Percentiles rank a stretch among this genome's conserved stretches.
Evolutionary conservation across 2,113 vertebrate species (phyloP).

Genomic region (Brienomyrus brachyistius): DNA sequence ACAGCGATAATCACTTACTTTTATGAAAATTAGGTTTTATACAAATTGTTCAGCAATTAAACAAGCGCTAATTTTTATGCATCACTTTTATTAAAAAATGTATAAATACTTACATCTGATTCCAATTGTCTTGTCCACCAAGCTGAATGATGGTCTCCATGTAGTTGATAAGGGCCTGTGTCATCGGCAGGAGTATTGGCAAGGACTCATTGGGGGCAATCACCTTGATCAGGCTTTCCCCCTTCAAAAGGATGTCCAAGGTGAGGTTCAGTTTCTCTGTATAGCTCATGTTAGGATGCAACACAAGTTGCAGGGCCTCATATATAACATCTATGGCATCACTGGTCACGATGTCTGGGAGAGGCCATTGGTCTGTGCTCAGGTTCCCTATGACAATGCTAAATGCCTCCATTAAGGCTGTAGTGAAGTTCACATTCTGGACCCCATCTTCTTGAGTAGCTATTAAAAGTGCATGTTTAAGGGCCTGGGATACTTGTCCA

Average conservation of each 20-base stretch:
- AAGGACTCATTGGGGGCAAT: slow-evolving; percentile 22
- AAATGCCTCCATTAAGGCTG: slow-evolving; percentile 36
- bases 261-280: slow-evolving; percentile 36
- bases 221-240: slow-evolving; percentile 34
- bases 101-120: slow-evolving; percentile 51
- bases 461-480: slow-evolving; percentile 44
- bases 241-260: slow-evolving; percentile 32
- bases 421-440: slow-evolving; percentile 43
- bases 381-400: slow-evolving; percentile 30
- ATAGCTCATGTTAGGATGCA: slow-evolving; percentile 39
- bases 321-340: slow-evolving; percentile 39
- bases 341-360: slow-evolving; percentile 26
- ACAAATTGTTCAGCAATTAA: background rate
- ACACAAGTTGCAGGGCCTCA: slow-evolving; percentile 39
- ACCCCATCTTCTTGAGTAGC: slow-evolving; percentile 40
- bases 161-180: slow-evolving; percentile 41
- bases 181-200: slow-evolving; percentile 35
- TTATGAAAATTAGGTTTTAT: background rate
- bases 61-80: background rate
- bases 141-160: slow-evolving; percentile 36
- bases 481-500: slow-evolving; percentile 34
- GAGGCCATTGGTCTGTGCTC: background rate
- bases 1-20: background rate
- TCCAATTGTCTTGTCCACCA: slow-evolving; percentile 41
- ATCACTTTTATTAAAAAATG: background rate